These are phyloP conservation scores for Macroramphosus scolopax DNA, from an alignment of 2,797 vertebrate genomes.

Conservation along the genomic window DNA sequence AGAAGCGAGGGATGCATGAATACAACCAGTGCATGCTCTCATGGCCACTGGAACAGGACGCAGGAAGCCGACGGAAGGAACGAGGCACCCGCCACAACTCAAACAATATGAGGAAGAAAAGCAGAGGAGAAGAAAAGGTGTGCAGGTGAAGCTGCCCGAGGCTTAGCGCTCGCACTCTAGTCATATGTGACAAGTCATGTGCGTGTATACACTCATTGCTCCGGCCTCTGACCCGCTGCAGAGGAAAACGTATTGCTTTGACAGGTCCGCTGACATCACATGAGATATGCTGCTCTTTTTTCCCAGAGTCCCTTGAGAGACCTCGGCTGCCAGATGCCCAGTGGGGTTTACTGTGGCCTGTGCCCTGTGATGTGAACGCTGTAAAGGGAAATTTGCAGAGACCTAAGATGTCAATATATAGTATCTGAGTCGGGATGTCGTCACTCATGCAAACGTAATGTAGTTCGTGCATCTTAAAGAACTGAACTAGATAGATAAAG, in stretches of 20 bases:
- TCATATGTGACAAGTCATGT: slow-evolving; percentile 5
- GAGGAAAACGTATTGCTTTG: slow-evolving; percentile 56
- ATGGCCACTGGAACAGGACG: slow-evolving; percentile 51
- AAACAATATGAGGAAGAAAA: slow-evolving; percentile 7
- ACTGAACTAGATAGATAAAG: slow-evolving; percentile 17
- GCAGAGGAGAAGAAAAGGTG: slow-evolving; percentile 6
- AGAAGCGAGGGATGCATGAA: slow-evolving; percentile 71
- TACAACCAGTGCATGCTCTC: slow-evolving; percentile 18
- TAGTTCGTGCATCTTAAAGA: slow-evolving; percentile 30
- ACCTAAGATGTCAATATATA: slow-evolving; percentile 30
- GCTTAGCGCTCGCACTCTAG: slow-evolving; percentile 10
- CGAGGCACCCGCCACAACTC: slow-evolving; percentile 17
- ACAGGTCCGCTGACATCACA: slow-evolving; percentile 54
- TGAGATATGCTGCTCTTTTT: slow-evolving; percentile 46
- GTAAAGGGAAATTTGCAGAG: slow-evolving; percentile 18
- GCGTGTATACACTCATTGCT: slow-evolving; percentile 7
- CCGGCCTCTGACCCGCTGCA: slow-evolving; percentile 44
- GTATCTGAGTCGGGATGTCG: slow-evolving; percentile 6
- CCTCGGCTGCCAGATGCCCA: slow-evolving; percentile 40
- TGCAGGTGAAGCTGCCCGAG: slow-evolving; percentile 36
- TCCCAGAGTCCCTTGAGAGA: slow-evolving; percentile 48
- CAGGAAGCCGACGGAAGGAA: slow-evolving; percentile 47
- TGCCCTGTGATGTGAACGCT: slow-evolving; percentile 26
- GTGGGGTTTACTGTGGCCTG: slow-evolving; percentile 11
- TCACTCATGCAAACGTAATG: slow-evolving; percentile 35